These are phyloP conservation scores for Eciton burchellii DNA, from an alignment of 1,140 invertebrate species.

Conservation along the genomic window DNA sequence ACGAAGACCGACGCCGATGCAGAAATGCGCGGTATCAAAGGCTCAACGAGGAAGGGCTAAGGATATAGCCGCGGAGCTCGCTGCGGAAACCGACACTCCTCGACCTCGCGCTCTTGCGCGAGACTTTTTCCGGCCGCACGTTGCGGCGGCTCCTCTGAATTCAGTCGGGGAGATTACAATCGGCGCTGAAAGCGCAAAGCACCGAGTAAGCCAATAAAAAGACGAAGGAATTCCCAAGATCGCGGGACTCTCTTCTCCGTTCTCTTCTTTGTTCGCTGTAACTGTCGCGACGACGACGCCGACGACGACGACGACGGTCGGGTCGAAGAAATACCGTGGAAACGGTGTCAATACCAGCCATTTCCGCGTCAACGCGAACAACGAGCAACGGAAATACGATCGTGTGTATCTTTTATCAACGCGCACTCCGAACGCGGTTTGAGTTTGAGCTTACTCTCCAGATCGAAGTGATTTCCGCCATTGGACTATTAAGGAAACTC, in stretches of 20 bases:
- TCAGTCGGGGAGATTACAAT: conserved; percentile 42
- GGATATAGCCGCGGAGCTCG: not conserved
- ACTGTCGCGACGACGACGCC: conserved; percentile 33
- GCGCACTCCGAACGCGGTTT: not conserved
- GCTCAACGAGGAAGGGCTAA: conserved; percentile 34
- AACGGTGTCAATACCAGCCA: conserved; percentile 32
- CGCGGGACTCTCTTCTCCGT: not conserved
- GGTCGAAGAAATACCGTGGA: conserved; percentile 18
- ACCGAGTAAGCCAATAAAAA: conserved; percentile 35
- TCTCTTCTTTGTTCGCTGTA: conserved; percentile 26
- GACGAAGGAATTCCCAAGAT: conserved; percentile 37
- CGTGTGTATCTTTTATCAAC: conserved; percentile 2
- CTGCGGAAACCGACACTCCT: conserved; percentile 23
- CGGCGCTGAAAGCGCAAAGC: conserved; percentile 53
- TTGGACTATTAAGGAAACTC: too few relatives aligned
- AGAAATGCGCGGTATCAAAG: conserved; percentile 48
- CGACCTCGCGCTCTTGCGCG: not conserved
- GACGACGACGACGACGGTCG: too few relatives aligned
- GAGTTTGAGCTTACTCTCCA: not conserved
- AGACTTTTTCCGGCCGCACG: conserved; percentile 15
- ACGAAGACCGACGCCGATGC: conserved; percentile 22
- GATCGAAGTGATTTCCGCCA: not conserved
- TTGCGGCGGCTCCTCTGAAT: conserved; percentile 37
- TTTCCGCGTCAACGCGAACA: conserved; percentile 36
- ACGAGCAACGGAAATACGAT: conserved; percentile 45